Conservation (phyloP, 2,888 invertebrate species). For the Drosophila gaucha region DNA sequence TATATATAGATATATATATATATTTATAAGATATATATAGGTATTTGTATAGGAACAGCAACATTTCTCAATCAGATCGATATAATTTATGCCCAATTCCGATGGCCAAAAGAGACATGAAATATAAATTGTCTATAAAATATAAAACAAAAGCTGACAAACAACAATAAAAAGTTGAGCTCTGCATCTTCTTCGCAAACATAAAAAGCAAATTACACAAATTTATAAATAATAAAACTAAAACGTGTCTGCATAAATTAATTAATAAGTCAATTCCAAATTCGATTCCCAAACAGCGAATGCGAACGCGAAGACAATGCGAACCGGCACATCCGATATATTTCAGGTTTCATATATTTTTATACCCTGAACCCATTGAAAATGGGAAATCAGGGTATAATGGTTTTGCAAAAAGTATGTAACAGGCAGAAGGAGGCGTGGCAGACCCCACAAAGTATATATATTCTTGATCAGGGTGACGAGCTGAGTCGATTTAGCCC, state of each 20-base stretch:
- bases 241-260: slow-evolving; percentile 84
- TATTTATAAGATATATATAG: slow-evolving; percentile 25
- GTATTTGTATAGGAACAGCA: slow-evolving; percentile 28
- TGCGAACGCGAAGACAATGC: slow-evolving; percentile 30
- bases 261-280: slow-evolving; percentile 80
- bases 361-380: too few species aligned
- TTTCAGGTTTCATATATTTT: slow-evolving; percentile 5
- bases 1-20: slow-evolving; percentile 32
- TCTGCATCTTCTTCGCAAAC: slow-evolving; percentile 46
- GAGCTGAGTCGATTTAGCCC: too few species aligned
- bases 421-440: too few species aligned
- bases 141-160: slow-evolving; percentile 21
- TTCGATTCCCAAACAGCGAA: slow-evolving; percentile 31
- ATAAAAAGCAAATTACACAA: slow-evolving; percentile 69
- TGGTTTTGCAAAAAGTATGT: too few species aligned
- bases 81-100: slow-evolving; percentile 74
- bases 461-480: too few species aligned
- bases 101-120: slow-evolving; percentile 63
- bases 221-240: slow-evolving; percentile 82
- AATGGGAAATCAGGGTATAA: too few species aligned
- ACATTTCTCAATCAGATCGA: slow-evolving; percentile 57
- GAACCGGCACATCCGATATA: slow-evolving; percentile 23
- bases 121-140: slow-evolving; percentile 57
- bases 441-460: too few species aligned
- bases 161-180: slow-evolving; percentile 42